Evolutionary conservation across 2,797 vertebrate genomes (phyloP), one percentile per base, ranked within the genome.

Genomic region (Taenioides sp.): DNA sequence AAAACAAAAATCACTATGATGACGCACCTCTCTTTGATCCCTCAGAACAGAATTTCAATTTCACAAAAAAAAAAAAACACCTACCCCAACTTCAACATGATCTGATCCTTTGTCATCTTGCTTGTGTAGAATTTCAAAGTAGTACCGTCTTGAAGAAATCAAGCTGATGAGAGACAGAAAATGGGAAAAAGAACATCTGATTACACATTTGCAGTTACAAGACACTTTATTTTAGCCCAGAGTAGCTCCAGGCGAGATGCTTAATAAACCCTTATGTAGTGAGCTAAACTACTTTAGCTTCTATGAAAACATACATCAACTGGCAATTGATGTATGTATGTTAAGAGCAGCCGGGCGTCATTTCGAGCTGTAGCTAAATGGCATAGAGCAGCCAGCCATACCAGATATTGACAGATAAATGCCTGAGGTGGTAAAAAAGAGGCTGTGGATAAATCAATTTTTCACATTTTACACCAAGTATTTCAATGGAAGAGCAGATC

Each of bases 41-140:
- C 14, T 59, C 60, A 20, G 55, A 23, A 58, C 14, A 31, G n/a
- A 63, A 14, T 23, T 20, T 12, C 60, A 62, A n/a, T n/a, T 12
- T 61, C 27, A 65, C 27, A 4, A 47, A 47, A 16, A 47, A 43
- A 43, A 14, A 14, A 12, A 7, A 74, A 43, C 59, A 95, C 98
- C 97, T 92, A 99, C 98, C 47, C 96, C 98, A 43, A 99, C 96
- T 90, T 99, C 98, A 86, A 99, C 97, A 0, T 99, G 98, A 92
- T 99, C 98, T 0, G 97, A 99, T 67, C 98, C 98, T 18, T 91
- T 94, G 93, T 98, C 96, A 0, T 99, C 97, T 70, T 99, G 98
- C 80, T 99, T 99, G 92, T 99, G 97, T 67, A 99, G 96, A 83
- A 99, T 92, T 93, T 99, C 98, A 0, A 99, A 99, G 94, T 98